These are phyloP conservation scores for Lacanobia wlatinum DNA, from an alignment of 2,888 invertebrate genomes.

Conservation along the genomic window DNA sequence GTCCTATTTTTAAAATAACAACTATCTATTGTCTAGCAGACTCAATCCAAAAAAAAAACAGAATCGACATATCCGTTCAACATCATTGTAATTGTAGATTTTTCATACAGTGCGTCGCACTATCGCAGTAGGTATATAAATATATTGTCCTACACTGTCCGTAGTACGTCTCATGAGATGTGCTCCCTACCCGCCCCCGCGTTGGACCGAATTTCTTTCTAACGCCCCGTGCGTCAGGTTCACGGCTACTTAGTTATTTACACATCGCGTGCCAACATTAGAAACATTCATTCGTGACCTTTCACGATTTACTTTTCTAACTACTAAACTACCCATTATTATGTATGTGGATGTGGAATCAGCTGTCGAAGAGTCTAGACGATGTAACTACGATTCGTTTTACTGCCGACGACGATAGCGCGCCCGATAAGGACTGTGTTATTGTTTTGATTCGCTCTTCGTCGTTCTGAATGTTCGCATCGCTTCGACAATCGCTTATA, in stretches of 20 bases:
- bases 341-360: constrained; percentile 45
- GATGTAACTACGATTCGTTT: constrained; percentile 41
- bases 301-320: constrained; percentile 63
- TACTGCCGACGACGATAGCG: constrained; percentile 41
- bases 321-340: constrained; percentile 52
- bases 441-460: constrained; percentile 54
- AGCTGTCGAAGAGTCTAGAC: constrained; percentile 59
- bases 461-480: constrained; percentile 10
- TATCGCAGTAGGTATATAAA: not conserved
- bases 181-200: constrained; percentile 61
- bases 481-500: constrained; percentile 5
- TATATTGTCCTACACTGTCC: constrained; percentile 15
- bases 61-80: not conserved
- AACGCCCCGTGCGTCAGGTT: constrained; percentile 73
- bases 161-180: constrained; percentile 11
- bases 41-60: no score
- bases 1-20: not conserved
- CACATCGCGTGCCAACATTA: constrained; percentile 72
- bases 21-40: constrained; percentile 12
- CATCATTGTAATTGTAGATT: constrained; percentile 8
- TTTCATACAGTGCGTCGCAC: not conserved
- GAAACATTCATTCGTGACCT: constrained; percentile 63
- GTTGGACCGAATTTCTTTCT: constrained; percentile 65
- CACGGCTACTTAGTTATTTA: constrained; percentile 75
- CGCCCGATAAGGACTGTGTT: constrained; percentile 45